Percentiles rank a stretch among this genome's conserved stretches.
Conservation (phyloP, 2,113 vertebrate species). For the Aplodontia rufa region DNA sequence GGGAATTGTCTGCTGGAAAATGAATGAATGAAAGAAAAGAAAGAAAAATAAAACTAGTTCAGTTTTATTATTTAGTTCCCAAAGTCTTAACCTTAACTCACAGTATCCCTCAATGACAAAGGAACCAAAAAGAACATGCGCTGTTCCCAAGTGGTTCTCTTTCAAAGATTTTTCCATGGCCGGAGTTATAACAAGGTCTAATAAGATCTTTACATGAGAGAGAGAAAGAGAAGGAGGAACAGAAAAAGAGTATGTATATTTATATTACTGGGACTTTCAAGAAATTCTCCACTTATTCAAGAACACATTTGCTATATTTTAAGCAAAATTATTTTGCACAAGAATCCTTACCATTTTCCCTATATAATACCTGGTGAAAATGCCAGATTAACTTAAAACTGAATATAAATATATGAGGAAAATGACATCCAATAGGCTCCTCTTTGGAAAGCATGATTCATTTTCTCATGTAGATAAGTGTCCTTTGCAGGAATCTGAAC, state of each 20-base stretch:
- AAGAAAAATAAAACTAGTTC: constrained; percentile 49
- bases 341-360: not conserved
- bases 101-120: constrained; percentile 39
- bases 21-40: not conserved
- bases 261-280: not conserved
- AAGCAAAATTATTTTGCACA: constrained; percentile 16
- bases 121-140: constrained; percentile 3
- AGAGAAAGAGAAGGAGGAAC: too few species aligned
- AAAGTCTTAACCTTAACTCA: constrained; percentile 45
- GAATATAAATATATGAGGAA: constrained; percentile 40
- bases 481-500: constrained; percentile 47
- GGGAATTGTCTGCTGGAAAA: constrained; percentile 37
- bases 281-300: constrained; percentile 28
- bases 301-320: constrained; percentile 5
- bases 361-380: constrained; percentile 23
- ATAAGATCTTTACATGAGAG: not conserved
- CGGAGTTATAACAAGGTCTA: not conserved
- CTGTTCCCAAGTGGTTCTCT: not conserved
- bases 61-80: constrained; percentile 66
- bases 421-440: constrained; percentile 36
- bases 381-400: constrained; percentile 39
- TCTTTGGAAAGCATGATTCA: constrained; percentile 53
- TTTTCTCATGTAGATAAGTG: constrained; percentile 48
- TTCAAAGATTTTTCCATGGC: constrained; percentile 46
- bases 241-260: not conserved